phyloP scores from a whole-genome alignment of 2,797 vertebrate species.

The Manis crassicaudata region DNA sequence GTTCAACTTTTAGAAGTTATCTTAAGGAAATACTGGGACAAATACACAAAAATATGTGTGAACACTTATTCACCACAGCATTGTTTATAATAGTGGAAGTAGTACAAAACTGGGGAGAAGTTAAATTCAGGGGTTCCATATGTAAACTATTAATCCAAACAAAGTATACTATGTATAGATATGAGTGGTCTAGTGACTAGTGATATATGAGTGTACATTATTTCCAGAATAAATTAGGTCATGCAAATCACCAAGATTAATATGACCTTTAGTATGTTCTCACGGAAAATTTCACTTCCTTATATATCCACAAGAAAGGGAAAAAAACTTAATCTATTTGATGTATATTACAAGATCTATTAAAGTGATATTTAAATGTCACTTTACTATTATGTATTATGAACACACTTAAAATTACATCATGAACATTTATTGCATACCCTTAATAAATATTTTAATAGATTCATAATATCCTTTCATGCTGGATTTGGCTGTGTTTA shows the following conservation, averaged over 20 bases:
- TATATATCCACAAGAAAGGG: neutral
- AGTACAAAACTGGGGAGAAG: neutral
- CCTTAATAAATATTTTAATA: neutral
- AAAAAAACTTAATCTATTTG: neutral
- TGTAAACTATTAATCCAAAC: neutral
- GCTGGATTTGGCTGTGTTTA: neutral
- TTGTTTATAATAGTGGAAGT: neutral
- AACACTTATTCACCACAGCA: neutral
- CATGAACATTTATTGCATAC: neutral
- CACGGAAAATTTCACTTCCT: neutral
- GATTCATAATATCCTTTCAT: neutral
- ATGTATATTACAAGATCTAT: neutral
- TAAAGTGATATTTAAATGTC: neutral
- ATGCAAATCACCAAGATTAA: neutral
- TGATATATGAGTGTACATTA: neutral
- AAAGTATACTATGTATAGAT: neutral
- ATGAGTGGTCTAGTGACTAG: no score
- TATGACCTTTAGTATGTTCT: neutral
- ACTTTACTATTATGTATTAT: neutral
- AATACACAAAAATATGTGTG: neutral
- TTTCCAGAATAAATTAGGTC: neutral
- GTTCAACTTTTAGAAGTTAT: neutral
- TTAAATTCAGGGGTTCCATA: neutral
- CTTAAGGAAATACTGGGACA: neutral
- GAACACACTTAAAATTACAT: neutral